Base-by-base conservation (phyloP, 2,797 vertebrate genomes). In the Enteromius radiatus region DNA sequence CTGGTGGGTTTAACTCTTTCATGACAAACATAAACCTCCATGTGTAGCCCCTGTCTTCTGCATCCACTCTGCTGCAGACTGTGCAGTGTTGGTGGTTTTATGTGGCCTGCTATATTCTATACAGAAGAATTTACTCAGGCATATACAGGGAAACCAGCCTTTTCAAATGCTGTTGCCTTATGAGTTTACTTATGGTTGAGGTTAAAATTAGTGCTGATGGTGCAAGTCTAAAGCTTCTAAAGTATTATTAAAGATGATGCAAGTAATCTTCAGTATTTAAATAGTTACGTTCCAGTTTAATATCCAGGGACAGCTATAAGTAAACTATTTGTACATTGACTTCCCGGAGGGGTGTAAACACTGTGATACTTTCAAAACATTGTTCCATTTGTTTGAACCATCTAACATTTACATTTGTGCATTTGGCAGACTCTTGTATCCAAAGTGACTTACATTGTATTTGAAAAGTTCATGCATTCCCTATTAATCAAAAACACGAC, bases 31-130 rank as follows among this genome's bases (percentile, higher is more conserved):
- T 6, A 1, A 7, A 56, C 4, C 59, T 70, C 31, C 9, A 23
- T 23, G 56, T 73, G 49, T n/a, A 73, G 33, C n/a, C 14, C 59
- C 23, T 70, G 33, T 49, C 76, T 71, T 54, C 19, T 47, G 52
- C 49, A 76, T 70, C 33, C 26, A 49, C 74, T 81, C 12, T 26
- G 12, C n/a, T 76, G 11, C 75, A n/a, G 17, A 21, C 23, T 76
- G 61, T 56, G 49, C 0, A 1, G 19, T 56, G 6, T 54, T 74
- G 11, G 28, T 41, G 49, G n/a, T 49, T 36, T 43, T n/a, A n/a
- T 49, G 17, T 36, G 43, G 28, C 43, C 28, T 47, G 59, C 36
- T 78, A 5, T 47, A 65, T 78, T 61, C 61, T 78, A 61, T 33
- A 43, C 75, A 4, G 19, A 12, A 23, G 38, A 56, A 56, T 74